Conservation (phyloP, 2,113 vertebrate genomes). For the Phylloscopus trochilus region DNA sequence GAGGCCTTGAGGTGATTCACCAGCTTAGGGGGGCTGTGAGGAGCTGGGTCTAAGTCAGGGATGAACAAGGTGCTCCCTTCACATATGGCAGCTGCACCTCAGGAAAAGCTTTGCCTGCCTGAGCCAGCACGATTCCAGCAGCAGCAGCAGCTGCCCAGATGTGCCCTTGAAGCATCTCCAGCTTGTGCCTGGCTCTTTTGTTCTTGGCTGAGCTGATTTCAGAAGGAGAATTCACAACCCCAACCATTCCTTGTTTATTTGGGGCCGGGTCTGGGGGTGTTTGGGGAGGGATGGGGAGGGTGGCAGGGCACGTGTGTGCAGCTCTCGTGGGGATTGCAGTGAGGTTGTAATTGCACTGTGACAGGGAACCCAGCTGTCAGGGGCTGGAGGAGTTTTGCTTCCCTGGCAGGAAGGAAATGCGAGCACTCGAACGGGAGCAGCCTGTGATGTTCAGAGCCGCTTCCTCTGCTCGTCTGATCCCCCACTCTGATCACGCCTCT, state of each 20-base stretch:
- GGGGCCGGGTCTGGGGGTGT: neutral
- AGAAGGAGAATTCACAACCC: neutral
- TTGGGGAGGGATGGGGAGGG: neutral
- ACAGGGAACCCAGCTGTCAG: neutral
- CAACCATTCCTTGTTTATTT: neutral
- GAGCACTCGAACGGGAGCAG: neutral
- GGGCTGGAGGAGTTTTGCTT: neutral
- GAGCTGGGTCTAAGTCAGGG: neutral
- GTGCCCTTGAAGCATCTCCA: conserved; percentile 37
- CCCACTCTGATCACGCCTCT: conserved; percentile 50
- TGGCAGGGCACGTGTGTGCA: neutral
- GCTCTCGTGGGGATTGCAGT: neutral
- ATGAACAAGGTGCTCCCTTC: neutral
- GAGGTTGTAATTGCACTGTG: neutral
- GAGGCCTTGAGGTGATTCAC: neutral
- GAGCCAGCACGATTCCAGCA: neutral
- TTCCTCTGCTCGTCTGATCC: conserved; percentile 30
- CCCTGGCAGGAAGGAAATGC: conserved; percentile 32
- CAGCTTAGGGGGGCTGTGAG: neutral
- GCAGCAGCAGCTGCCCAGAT: conserved; percentile 33
- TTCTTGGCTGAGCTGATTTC: neutral
- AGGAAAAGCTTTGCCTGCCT: neutral
- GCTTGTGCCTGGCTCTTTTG: neutral
- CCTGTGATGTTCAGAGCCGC: neutral
- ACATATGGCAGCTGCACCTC: neutral